A percentile compares a stretch with the other conserved stretches of the same genome.
phyloP scores from a whole-genome alignment of 2,888 invertebrate genomes.

The Lithophane ornitopus region DNA sequence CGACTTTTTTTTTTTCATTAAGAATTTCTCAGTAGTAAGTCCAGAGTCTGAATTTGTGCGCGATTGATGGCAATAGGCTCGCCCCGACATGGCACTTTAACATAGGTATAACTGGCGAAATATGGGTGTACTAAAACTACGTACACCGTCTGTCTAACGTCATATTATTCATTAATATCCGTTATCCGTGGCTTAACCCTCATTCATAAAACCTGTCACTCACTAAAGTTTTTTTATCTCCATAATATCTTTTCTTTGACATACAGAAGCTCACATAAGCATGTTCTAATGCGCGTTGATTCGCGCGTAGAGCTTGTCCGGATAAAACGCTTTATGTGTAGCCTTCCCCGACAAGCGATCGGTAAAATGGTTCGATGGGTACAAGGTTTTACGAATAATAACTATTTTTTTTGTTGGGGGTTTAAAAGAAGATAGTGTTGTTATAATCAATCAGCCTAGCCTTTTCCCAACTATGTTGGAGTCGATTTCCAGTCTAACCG shows the following conservation, averaged over 20 bases:
- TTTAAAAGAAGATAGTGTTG: background rate
- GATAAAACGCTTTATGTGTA: conserved; percentile 39
- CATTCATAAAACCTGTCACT: conserved; percentile 10
- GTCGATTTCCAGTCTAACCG: too few species aligned
- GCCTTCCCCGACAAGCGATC: conserved; percentile 29
- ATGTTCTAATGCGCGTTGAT: conserved; percentile 43
- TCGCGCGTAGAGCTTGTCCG: conserved; percentile 30
- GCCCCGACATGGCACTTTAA: too few species aligned
- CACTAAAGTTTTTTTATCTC: conserved; percentile 19
- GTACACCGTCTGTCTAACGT: too few species aligned
- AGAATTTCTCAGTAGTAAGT: too few species aligned
- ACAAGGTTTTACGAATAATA: conserved; percentile 12
- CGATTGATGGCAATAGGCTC: too few species aligned
- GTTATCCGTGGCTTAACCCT: background rate
- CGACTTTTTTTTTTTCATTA: too few species aligned
- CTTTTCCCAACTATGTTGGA: too few species aligned
- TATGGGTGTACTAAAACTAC: too few species aligned
- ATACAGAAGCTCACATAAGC: conserved; percentile 37
- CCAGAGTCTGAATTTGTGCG: too few species aligned
- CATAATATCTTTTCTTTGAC: conserved; percentile 41
- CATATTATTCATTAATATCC: too few species aligned
- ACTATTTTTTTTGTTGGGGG: background rate
- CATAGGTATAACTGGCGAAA: too few species aligned
- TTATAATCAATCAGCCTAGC: too few species aligned
- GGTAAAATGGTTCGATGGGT: conserved; percentile 24